These are phyloP conservation scores for Prionailurus viverrinus DNA, from an alignment of 2,113 vertebrate species.

Conservation along the genomic window DNA sequence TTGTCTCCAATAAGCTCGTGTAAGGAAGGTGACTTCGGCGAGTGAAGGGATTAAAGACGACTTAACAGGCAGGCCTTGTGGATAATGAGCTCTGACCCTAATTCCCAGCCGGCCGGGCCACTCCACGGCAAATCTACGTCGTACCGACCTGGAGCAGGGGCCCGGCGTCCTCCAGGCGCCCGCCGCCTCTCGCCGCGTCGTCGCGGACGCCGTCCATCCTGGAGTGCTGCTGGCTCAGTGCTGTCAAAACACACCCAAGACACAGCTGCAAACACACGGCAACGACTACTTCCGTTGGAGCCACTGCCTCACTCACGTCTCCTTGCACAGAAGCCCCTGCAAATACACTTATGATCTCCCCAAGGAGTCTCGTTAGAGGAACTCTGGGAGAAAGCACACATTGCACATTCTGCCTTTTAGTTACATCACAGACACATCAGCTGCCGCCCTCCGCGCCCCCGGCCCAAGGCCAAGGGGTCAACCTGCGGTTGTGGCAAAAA, in stretches of 20 bases:
- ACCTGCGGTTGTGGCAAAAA: not conserved
- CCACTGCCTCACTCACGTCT: not conserved
- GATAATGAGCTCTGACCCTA: slow-evolving; percentile 35
- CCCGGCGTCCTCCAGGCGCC: slow-evolving; percentile 72
- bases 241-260: slow-evolving; percentile 62
- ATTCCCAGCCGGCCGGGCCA: not conserved
- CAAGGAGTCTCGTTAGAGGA: not conserved
- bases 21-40: not conserved
- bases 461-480: no score
- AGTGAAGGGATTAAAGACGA: slow-evolving; percentile 30
- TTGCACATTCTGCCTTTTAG: not conserved
- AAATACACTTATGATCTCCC: not conserved
- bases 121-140: not conserved
- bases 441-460: not conserved
- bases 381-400: not conserved
- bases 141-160: slow-evolving; percentile 92
- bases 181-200: slow-evolving; percentile 41
- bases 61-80: not conserved
- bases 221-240: not conserved
- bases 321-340: not conserved
- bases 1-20: not conserved
- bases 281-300: not conserved
- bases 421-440: fast-evolving
- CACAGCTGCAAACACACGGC: not conserved
- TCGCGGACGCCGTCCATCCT: not conserved